These are phyloP conservation scores for Mesocentrotus franciscanus DNA, from an alignment of 53 echinoderm and acorn worm species.

Conservation along the genomic window DNA sequence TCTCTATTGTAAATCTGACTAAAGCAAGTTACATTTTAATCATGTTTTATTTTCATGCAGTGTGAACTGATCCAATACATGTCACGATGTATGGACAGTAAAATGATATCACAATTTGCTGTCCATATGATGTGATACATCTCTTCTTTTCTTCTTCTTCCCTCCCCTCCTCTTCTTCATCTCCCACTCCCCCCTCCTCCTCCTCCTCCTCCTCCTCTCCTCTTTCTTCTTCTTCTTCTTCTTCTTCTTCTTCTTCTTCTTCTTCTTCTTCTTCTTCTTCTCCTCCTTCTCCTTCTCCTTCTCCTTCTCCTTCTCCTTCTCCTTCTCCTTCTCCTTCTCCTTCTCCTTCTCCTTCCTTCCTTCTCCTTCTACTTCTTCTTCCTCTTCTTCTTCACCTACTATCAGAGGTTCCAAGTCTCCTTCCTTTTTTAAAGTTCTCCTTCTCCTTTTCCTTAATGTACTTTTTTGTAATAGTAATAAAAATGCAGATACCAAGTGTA, in stretches of 20 bases:
- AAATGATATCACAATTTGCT: no score
- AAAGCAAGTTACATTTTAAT: background rate
- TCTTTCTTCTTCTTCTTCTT: background rate
- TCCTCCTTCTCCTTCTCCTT: background rate
- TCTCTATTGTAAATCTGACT: background rate
- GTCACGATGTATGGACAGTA: no score
- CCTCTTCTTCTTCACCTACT: background rate
- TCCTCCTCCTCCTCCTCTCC: background rate
- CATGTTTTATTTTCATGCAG: background rate
- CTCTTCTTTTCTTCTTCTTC: background rate
- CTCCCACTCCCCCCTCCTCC: background rate
- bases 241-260: background rate
- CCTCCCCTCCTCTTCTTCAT: background rate
- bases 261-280: background rate
- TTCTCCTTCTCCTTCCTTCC: background rate
- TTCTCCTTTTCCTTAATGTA: background rate
- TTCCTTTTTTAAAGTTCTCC: background rate
- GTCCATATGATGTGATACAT: background rate
- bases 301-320: background rate
- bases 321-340: background rate
- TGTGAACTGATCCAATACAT: no score
- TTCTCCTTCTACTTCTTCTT: background rate
- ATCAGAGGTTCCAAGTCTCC: no score
- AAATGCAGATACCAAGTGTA: background rate
- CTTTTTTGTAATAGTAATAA: background rate